These are phyloP conservation scores for Maconellicoccus hirsutus DNA, from an alignment of 1,140 invertebrate species.

Conservation along the genomic window DNA sequence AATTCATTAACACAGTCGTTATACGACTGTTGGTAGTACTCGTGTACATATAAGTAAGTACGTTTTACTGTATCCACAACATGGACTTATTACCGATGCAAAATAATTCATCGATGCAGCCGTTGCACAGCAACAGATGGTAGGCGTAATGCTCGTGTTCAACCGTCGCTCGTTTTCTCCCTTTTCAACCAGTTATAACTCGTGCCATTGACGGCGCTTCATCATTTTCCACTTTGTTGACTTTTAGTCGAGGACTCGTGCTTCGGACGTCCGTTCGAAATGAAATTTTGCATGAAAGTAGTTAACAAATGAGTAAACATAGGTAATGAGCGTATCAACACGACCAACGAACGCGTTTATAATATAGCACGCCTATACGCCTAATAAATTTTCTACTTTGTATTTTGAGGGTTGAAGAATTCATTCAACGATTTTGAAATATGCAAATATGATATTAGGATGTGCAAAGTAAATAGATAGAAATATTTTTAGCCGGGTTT, in stretches of 20 bases:
- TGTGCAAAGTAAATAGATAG: no score
- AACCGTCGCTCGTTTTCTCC: not conserved
- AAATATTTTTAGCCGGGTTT: no score
- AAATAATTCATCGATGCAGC: not conserved
- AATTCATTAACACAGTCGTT: no score
- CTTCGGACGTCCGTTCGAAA: not conserved
- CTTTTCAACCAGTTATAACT: not conserved
- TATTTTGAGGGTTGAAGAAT: no score
- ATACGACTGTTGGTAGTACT: no score
- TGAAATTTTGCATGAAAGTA: not conserved
- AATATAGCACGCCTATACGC: no score
- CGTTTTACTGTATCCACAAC: no score
- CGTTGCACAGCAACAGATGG: conserved; percentile 6
- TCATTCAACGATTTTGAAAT: no score
- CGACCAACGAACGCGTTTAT: no score
- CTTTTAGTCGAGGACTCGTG: not conserved
- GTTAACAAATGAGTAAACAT: not conserved
- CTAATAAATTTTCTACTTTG: no score
- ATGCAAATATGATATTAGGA: no score
- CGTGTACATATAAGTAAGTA: no score
- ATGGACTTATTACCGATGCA: not conserved
- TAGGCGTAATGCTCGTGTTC: not conserved
- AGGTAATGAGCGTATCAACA: not conserved
- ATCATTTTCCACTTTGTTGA: not conserved
- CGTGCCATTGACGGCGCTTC: not conserved